phyloP scores from a whole-genome alignment of 2,797 vertebrate species.

The Hydrolagus colliei region DNA sequence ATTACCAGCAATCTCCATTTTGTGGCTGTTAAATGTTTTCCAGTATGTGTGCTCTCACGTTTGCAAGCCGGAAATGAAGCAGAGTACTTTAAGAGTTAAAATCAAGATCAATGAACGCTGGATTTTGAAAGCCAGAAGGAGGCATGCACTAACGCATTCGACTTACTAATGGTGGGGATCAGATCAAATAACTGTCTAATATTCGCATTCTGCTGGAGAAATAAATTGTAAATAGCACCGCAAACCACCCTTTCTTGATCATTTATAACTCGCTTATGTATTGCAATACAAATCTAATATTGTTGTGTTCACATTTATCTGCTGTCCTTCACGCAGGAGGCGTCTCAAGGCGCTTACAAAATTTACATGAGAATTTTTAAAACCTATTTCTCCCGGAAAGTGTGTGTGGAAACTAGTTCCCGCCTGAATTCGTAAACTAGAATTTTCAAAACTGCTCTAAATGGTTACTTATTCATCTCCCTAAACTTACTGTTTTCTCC shows the following conservation, averaged over 20 bases:
- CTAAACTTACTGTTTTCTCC: not conserved
- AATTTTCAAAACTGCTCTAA: too few species aligned
- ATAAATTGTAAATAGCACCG: too few species aligned
- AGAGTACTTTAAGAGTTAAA: not conserved
- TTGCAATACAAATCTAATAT: too few species aligned
- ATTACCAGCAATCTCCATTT: not conserved
- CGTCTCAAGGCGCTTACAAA: too few species aligned
- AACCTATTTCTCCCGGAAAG: too few species aligned
- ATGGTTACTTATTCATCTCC: not conserved
- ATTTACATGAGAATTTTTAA: too few species aligned
- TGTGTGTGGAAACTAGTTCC: not conserved
- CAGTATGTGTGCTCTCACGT: not conserved
- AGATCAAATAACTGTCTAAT: conserved; percentile 11
- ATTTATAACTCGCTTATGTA: too few species aligned
- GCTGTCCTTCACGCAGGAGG: too few species aligned
- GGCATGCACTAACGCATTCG: not conserved
- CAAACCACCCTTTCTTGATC: too few species aligned
- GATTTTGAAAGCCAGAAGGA: conserved; percentile 4
- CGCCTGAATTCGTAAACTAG: not conserved
- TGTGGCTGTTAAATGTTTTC: not conserved
- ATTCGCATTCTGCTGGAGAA: not conserved
- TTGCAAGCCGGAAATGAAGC: conserved; percentile 6
- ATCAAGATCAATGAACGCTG: not conserved
- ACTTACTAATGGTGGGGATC: not conserved
- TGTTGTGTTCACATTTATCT: too few species aligned